Evolutionary conservation across 1,140 invertebrate genomes (phyloP).

Genomic region (Schlechtendalia chinensis): DNA sequence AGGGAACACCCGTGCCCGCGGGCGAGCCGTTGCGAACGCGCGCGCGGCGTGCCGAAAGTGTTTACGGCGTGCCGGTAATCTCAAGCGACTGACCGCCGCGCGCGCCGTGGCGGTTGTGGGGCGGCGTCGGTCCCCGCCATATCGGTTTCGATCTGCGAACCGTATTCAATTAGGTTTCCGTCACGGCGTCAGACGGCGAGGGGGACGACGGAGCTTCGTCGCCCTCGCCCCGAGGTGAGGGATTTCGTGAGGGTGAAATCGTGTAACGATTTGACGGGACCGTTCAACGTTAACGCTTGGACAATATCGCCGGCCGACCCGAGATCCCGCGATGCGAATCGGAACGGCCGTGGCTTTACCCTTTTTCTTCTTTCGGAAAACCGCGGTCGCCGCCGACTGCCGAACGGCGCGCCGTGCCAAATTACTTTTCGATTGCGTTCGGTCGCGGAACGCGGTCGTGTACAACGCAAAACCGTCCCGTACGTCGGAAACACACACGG

Average conservation of each 20-base stretch:
- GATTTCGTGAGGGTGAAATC: slow-evolving; percentile 45
- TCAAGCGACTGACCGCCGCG: slow-evolving; percentile 31
- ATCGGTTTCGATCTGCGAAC: slow-evolving; percentile 48
- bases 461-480: too few species aligned
- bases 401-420: not conserved
- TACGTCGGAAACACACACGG: too few species aligned
- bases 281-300: slow-evolving; percentile 43
- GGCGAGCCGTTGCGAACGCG: slow-evolving; percentile 15
- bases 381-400: too few species aligned
- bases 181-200: slow-evolving; percentile 36
- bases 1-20: not conserved
- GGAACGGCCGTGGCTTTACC: too few species aligned
- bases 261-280: slow-evolving; percentile 45
- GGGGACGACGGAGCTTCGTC: not conserved
- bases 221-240: not conserved
- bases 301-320: slow-evolving; percentile 31
- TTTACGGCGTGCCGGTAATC: slow-evolving; percentile 37
- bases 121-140: slow-evolving; percentile 11
- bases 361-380: not conserved
- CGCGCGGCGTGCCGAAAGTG: slow-evolving; percentile 37
- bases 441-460: too few species aligned
- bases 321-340: slow-evolving; percentile 28
- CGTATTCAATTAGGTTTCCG: slow-evolving; percentile 46
- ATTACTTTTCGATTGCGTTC: not conserved
- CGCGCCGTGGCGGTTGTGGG: not conserved